Percentiles rank a stretch among this genome's conserved stretches.
Conservation (phyloP, 1,140 invertebrate species). For the Lucilia sericata region DNA sequence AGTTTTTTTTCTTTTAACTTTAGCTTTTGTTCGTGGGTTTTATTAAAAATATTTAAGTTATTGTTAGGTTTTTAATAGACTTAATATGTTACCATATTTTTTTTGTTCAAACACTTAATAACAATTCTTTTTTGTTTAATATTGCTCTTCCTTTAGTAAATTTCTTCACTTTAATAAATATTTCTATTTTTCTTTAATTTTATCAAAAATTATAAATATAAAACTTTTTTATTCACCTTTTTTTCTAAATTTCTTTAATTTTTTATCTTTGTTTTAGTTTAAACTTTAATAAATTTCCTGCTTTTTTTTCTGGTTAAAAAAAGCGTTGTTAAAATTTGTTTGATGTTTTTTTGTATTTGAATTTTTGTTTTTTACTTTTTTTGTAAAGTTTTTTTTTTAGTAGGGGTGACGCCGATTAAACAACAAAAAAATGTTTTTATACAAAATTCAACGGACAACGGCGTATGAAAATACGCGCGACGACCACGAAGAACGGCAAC, state of each 20-base stretch:
- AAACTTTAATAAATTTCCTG: conserved; percentile 19
- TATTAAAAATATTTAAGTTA: too few relatives aligned
- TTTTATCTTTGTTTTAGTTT: neutral
- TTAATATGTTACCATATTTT: too few relatives aligned
- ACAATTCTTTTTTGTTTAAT: neutral
- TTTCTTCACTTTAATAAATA: neutral
- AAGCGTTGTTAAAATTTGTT: conserved; percentile 23
- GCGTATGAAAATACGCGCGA: conserved; percentile 38
- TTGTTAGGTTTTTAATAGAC: too few relatives aligned
- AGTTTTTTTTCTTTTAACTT: too few relatives aligned
- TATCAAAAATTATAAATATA: neutral
- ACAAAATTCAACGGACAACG: conserved; percentile 39
- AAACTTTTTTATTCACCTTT: conserved; percentile 17
- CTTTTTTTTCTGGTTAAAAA: conserved; percentile 11
- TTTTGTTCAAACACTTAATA: neutral
- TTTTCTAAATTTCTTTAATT: conserved; percentile 6
- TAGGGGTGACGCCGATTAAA: conserved; percentile 38
- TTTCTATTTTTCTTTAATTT: neutral
- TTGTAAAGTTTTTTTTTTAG: neutral
- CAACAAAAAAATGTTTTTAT: conserved; percentile 29
- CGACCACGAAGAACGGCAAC: conserved; percentile 41
- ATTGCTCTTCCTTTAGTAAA: neutral
- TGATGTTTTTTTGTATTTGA: neutral
- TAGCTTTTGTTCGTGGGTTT: too few relatives aligned
- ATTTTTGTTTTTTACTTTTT: conserved; percentile 10